A percentile compares a stretch with the other conserved stretches of the same genome.
phyloP scores from a whole-genome alignment of 2,797 vertebrate species.

The Chelon auratus region DNA sequence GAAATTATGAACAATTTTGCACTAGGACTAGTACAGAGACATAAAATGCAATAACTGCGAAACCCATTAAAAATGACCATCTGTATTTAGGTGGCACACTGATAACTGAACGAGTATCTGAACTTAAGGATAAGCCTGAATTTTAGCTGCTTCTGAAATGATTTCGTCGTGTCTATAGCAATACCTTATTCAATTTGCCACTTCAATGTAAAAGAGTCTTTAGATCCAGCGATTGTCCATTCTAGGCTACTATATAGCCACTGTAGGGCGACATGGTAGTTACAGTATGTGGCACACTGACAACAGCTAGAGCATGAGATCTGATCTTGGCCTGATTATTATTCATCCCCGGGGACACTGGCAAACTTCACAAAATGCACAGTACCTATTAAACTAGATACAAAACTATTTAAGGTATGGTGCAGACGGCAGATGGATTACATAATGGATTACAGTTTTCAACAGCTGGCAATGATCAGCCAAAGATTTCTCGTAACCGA shows the following conservation, averaged over 20 bases:
- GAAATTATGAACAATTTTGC: not conserved
- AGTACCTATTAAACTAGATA: not conserved
- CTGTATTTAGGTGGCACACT: constrained; percentile 7
- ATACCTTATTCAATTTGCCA: no score
- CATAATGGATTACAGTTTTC: constrained; percentile 13
- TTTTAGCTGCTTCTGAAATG: no score
- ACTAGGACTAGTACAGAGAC: not conserved
- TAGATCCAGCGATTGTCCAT: no score
- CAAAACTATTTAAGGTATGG: not conserved
- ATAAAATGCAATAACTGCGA: constrained; percentile 1
- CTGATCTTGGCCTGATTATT: not conserved
- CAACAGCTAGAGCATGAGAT: not conserved
- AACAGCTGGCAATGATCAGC: constrained; percentile 5
- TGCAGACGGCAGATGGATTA: constrained; percentile 9
- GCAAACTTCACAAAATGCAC: not conserved
- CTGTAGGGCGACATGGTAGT: no score
- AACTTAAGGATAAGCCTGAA: not conserved
- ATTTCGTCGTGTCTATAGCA: no score
- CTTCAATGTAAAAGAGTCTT: no score
- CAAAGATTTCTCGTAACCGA: constrained; percentile 1
- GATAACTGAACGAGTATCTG: not conserved
- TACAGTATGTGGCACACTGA: not conserved
- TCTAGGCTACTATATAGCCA: no score
- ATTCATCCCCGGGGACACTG: constrained; percentile 12
- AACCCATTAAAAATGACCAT: not conserved